Evolutionary conservation across 2,888 invertebrate species (phyloP), one percentile per base, ranked within the genome.

Genomic region (Vesta saturnalis): DNA sequence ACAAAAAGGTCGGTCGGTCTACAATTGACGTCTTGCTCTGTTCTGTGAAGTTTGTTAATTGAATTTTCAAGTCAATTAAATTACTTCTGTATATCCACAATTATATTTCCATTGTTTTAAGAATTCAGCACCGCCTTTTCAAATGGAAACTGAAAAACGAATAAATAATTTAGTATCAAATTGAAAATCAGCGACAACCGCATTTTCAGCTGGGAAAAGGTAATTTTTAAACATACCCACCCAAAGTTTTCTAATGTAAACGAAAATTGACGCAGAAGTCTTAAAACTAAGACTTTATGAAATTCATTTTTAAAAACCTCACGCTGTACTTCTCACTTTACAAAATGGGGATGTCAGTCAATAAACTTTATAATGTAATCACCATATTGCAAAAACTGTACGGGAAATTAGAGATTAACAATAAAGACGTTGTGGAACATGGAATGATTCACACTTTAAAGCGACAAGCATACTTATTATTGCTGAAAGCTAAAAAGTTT

Each of bases 101-200:
- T 69, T 64, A 69, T 69, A 69, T 69, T 69, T 69, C 64, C 64
- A 69, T 69, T 69, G 69, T 69, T 69, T 69, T 64, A 61, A 58
- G 61, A 61, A 55, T 68, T 64, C 49, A 54, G 59, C 60, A 61
- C 21, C 56, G 47, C 21, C 59, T 67, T 67, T 61, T 43, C 19
- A 23, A n/a, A n/a, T 35, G 49, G 35, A 35, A 52, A 57, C 62
- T 58, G 23, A 21, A 63, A 60, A 43, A 57, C 43, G 62, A 46
- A 59, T 65, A 61, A 62, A 61, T 65, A 61, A 69, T 65, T 63
- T 47, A 67, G 30, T 57, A 49, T 63, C 60, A 35, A 30, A 30
- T 47, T n/a, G 18, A 10, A 55, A 21, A 19, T 16, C 55, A 18
- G 16, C 16, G 52, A 6, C 12, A 19, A 57, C 5, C 47, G 1